Percentiles rank a stretch among this genome's conserved stretches.
Conservation (phyloP, 2,797 vertebrate species). For the Limosa lapponica region DNA sequence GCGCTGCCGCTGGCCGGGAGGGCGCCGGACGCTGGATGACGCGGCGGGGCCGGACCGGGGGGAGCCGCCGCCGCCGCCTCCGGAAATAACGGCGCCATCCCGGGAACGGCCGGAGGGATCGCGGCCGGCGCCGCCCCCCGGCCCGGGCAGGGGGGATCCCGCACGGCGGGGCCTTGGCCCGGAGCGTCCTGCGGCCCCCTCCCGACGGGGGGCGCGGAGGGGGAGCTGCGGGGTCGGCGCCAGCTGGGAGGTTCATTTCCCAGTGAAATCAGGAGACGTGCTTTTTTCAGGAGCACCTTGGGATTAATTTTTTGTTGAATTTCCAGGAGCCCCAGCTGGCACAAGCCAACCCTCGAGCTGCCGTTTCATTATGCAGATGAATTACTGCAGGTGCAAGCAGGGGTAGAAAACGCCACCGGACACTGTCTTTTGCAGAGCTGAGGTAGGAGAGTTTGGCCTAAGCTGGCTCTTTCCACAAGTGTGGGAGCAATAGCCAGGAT, state of each 20-base stretch:
- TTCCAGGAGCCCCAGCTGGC: neutral
- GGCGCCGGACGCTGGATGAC: neutral
- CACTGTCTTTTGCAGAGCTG: accelerated
- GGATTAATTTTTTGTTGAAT: accelerated
- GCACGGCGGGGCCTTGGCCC: neutral
- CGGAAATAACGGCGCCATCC: neutral
- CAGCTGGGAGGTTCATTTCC: accelerated
- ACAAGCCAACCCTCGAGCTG: accelerated
- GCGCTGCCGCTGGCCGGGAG: neutral
- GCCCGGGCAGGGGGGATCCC: neutral
- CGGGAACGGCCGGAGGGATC: neutral
- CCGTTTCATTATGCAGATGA: neutral
- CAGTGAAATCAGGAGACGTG: accelerated
- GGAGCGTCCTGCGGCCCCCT: neutral
- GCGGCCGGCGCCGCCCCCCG: neutral
- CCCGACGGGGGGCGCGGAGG: neutral
- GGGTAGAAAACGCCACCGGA: neutral
- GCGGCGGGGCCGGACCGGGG: neutral
- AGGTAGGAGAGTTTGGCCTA: accelerated
- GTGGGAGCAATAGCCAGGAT: accelerated
- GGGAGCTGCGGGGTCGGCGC: neutral
- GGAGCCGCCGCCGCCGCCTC: neutral
- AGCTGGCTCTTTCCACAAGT: neutral
- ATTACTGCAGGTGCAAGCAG: neutral
- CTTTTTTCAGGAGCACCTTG: too few species aligned